Evolutionary conservation across 2,888 invertebrate species (phyloP).

Genomic region (Ormyrus pomaceus): DNA sequence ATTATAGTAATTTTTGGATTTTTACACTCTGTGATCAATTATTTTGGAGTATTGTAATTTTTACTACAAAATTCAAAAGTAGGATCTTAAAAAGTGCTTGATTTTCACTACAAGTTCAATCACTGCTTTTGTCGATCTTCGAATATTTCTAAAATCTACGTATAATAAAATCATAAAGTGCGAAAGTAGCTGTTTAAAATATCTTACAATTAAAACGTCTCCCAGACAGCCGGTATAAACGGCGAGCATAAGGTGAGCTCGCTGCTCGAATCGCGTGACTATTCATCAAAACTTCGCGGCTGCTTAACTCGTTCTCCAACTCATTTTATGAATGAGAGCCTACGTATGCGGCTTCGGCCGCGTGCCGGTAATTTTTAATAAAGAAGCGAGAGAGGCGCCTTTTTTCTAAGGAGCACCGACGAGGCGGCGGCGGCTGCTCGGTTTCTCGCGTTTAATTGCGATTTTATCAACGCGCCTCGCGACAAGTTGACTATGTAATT

Average conservation of each 20-base stretch:
- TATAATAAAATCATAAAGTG: too few species aligned
- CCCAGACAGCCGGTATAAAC: not conserved
- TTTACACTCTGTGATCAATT: too few species aligned
- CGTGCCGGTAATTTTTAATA: slow-evolving; percentile 51
- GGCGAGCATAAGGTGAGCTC: slow-evolving; percentile 38
- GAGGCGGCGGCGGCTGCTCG: not conserved
- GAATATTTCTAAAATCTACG: too few species aligned
- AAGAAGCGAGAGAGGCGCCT: slow-evolving; percentile 6
- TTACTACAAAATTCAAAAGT: too few species aligned
- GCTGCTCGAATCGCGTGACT: slow-evolving; percentile 38
- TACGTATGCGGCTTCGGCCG: not conserved
- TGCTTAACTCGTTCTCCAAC: slow-evolving; percentile 14
- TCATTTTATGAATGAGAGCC: slow-evolving; percentile 33
- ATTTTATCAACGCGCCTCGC: slow-evolving; percentile 27
- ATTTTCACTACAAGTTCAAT: too few species aligned
- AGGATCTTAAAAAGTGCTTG: too few species aligned
- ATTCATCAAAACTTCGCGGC: slow-evolving; percentile 35
- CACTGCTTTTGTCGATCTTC: too few species aligned
- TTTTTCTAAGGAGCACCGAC: too few species aligned
- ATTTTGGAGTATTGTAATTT: too few species aligned
- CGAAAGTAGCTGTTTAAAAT: not conserved
- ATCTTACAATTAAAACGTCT: slow-evolving; percentile 14
- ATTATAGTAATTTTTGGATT: too few species aligned
- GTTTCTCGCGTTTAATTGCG: slow-evolving; percentile 14
- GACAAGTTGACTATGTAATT: slow-evolving; percentile 13